Evolutionary conservation across 2,113 vertebrate species (phyloP).

Genomic region (Tupaia tana): DNA sequence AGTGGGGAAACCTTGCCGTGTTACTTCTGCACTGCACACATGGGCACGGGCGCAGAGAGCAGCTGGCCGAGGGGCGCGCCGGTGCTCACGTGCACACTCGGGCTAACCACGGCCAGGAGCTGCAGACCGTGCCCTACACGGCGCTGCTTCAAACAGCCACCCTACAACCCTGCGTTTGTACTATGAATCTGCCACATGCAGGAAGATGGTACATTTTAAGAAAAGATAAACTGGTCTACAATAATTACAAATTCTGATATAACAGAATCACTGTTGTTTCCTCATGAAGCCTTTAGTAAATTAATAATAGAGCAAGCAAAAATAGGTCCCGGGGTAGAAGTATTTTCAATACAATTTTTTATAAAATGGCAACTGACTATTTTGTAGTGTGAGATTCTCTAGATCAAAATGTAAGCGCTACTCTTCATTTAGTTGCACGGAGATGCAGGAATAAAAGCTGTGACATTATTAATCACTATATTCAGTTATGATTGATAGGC

Average conservation of each 20-base stretch:
- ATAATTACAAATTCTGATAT: slow-evolving; percentile 31
- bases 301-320: slow-evolving; percentile 72
- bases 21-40: neutral
- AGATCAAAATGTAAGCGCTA: slow-evolving; percentile 55
- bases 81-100: rapidly evolving
- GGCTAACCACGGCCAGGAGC: rapidly evolving
- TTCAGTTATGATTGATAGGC: slow-evolving; percentile 85
- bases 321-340: slow-evolving; percentile 72
- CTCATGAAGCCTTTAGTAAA: slow-evolving; percentile 61
- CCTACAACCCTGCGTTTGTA: no score
- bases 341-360: slow-evolving; percentile 70
- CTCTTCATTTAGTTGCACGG: slow-evolving; percentile 67
- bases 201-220: neutral
- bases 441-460: slow-evolving; percentile 80
- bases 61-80: neutral
- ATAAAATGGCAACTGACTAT: slow-evolving; percentile 70
- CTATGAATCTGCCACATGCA: neutral
- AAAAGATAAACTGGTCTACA: slow-evolving; percentile 12
- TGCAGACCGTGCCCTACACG: rapidly evolving
- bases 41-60: neutral
- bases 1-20: neutral
- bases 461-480: slow-evolving; percentile 83
- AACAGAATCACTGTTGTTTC: neutral
- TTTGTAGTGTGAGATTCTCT: slow-evolving; percentile 65
- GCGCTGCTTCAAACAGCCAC: rapidly evolving